phyloP scores from a whole-genome alignment of 2,113 vertebrate species.

The Gadus chalcogrammus region DNA sequence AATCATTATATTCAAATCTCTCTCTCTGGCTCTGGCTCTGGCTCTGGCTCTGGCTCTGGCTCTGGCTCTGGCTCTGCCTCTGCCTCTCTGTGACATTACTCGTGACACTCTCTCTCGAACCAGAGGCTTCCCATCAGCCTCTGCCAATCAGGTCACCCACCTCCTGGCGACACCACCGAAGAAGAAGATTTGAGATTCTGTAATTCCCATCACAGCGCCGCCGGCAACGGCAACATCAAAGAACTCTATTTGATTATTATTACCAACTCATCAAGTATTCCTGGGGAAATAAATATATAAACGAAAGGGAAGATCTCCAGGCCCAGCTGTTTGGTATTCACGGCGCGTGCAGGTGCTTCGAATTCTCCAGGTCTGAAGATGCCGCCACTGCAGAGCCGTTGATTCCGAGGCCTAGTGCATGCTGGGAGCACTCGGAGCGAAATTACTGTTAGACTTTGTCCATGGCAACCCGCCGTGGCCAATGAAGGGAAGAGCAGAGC shows the following conservation, averaged over 20 bases:
- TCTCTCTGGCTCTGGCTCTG: slow-evolving; percentile 13
- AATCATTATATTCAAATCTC: not conserved
- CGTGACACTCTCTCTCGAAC: not conserved
- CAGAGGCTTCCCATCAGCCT: not conserved
- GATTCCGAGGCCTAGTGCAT: slow-evolving; percentile 13
- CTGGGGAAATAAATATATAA: too few relatives aligned
- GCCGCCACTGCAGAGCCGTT: not conserved
- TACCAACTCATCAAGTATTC: too few relatives aligned
- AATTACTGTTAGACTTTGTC: slow-evolving; percentile 35
- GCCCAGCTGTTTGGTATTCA: too few relatives aligned
- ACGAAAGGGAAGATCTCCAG: too few relatives aligned
- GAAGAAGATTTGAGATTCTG: not conserved
- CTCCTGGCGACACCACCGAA: not conserved
- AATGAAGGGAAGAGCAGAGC: not conserved
- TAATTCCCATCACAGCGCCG: not conserved
- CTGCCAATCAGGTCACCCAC: not conserved
- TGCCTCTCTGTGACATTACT: not conserved
- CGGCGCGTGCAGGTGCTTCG: too few relatives aligned
- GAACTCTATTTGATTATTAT: too few relatives aligned
- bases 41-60: slow-evolving; percentile 10
- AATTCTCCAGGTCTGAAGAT: too few relatives aligned
- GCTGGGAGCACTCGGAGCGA: slow-evolving; percentile 34
- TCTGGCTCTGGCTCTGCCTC: slow-evolving; percentile 2
- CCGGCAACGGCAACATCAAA: not conserved
- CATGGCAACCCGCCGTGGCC: slow-evolving; percentile 30